Evolutionary conservation across 2,113 vertebrate species (phyloP).

Genomic region (Macquaria ambigua): DNA sequence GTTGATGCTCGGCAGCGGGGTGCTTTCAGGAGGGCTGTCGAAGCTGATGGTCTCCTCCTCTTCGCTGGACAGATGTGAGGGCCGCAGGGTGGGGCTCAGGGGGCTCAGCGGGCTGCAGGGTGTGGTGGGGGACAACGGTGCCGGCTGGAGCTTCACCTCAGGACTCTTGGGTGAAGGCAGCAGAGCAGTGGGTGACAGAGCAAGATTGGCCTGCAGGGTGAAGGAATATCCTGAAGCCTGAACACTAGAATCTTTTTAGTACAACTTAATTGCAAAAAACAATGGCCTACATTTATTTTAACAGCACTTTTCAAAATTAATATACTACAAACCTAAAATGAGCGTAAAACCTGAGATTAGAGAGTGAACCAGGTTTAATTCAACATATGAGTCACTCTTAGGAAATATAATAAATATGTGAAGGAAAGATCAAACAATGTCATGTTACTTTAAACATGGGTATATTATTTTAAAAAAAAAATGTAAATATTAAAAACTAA

Average conservation of each 20-base stretch:
- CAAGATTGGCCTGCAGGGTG: conserved; percentile 82
- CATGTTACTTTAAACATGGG: neutral
- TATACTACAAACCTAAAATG: accelerated
- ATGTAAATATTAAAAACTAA: neutral
- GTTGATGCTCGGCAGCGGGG: conserved; percentile 79
- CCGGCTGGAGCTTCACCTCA: conserved; percentile 76
- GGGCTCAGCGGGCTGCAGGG: conserved; percentile 47
- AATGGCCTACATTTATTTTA: neutral
- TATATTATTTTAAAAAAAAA: neutral
- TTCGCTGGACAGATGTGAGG: conserved; percentile 61
- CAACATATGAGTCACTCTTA: neutral
- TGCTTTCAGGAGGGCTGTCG: conserved; percentile 76
- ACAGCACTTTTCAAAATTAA: neutral
- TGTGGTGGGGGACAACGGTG: conserved; percentile 53
- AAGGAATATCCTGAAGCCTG: conserved; percentile 27
- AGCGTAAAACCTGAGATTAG: neutral
- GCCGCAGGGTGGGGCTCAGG: conserved; percentile 42
- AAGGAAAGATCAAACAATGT: neutral
- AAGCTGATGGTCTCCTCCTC: conserved; percentile 82
- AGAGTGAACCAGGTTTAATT: neutral
- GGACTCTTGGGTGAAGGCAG: conserved; percentile 77
- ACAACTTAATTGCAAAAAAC: neutral
- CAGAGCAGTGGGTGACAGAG: conserved; percentile 80
- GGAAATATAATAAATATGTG: neutral
- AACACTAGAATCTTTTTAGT: neutral